phyloP scores from a whole-genome alignment of 2,113 vertebrate genomes.

The Eclectus roratus region DNA sequence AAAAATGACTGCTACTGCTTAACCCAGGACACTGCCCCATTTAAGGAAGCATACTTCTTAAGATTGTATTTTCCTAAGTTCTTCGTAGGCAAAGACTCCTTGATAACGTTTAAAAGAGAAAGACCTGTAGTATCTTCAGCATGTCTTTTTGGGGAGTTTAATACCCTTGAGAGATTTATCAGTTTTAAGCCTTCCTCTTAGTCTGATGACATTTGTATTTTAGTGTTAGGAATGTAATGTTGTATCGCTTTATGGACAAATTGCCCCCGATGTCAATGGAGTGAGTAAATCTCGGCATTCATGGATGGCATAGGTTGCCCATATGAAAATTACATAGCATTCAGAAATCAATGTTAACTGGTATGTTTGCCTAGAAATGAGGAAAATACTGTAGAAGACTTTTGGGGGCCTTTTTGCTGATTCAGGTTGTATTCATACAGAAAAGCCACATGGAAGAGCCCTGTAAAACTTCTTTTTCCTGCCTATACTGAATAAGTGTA shows the following conservation, averaged over 20 bases:
- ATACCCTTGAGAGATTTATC: neutral
- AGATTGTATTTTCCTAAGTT: neutral
- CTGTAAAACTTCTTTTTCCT: neutral
- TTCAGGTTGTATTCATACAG: neutral
- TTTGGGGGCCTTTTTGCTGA: neutral
- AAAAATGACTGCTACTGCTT: neutral
- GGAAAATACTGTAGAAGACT: neutral
- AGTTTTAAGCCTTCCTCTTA: neutral
- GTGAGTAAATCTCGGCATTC: neutral
- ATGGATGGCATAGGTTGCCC: fast-evolving
- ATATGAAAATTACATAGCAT: neutral
- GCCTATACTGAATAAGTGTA: neutral
- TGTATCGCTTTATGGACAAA: neutral
- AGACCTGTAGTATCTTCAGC: neutral
- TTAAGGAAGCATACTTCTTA: neutral
- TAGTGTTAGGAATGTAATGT: neutral
- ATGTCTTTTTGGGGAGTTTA: neutral
- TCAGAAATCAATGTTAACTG: neutral
- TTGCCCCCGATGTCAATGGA: neutral
- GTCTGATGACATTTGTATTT: neutral
- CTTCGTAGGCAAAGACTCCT: neutral
- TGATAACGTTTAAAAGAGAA: neutral
- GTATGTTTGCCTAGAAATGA: neutral
- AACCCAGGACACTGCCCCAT: neutral
- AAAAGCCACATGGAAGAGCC: neutral